These are phyloP conservation scores for Nannobrachium achirus DNA, from an alignment of 2,113 vertebrate species.

Conservation along the genomic window DNA sequence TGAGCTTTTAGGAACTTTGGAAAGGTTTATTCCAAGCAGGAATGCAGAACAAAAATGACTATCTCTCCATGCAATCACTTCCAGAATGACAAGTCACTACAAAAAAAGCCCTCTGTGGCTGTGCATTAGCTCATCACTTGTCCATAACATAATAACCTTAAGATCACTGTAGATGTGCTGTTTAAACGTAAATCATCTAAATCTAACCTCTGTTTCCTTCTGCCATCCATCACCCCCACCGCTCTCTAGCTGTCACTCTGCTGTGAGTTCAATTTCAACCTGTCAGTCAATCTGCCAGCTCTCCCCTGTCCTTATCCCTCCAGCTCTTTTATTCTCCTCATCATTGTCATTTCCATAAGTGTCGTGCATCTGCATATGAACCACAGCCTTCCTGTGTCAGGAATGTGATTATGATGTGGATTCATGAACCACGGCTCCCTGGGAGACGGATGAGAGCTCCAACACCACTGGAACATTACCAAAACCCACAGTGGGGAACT, in stretches of 20 bases:
- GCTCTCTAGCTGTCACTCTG: background rate
- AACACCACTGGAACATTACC: constrained; percentile 57
- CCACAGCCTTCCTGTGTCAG: constrained; percentile 25
- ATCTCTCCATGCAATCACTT: too few relatives aligned
- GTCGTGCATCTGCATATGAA: constrained; percentile 49
- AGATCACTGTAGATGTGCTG: too few relatives aligned
- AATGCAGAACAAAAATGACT: too few relatives aligned
- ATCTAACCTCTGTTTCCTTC: background rate
- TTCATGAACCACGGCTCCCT: constrained; percentile 48
- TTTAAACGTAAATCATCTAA: too few relatives aligned
- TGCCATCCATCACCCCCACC: constrained; percentile 17
- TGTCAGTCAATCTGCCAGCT: constrained; percentile 52
- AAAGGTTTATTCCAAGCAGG: too few relatives aligned
- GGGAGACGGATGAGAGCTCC: constrained; percentile 62
- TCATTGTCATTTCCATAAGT: constrained; percentile 47
- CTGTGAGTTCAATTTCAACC: constrained; percentile 56
- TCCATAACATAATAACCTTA: too few relatives aligned
- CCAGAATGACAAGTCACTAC: too few relatives aligned
- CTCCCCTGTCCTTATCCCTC: constrained; percentile 19
- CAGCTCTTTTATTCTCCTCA: constrained; percentile 19
- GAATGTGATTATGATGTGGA: constrained; percentile 66
- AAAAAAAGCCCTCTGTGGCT: too few relatives aligned
- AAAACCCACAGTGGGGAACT: constrained; percentile 32
- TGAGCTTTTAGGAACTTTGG: too few relatives aligned
- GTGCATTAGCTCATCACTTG: too few relatives aligned